Base-by-base conservation (phyloP, 2,797 vertebrate genomes). In the Corythornis leucogaster region DNA sequence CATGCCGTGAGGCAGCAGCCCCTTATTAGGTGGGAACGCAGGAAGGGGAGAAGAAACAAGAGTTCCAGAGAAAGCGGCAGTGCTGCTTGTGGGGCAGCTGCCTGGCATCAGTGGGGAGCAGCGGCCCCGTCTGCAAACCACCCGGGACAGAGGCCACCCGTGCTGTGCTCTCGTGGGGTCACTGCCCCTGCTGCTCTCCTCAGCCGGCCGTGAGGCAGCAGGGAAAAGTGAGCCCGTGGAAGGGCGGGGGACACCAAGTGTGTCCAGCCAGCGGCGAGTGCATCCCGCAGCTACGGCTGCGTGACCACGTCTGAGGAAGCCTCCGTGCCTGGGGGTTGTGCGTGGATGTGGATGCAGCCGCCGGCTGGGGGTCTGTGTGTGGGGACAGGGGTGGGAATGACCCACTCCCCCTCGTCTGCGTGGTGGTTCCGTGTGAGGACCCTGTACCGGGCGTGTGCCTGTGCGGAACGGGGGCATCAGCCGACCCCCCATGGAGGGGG, bases 191-290 rank as follows among this genome's bases (percentile, higher is more conserved):
- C 15, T 18, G 5, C 2, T 4, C 5, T 35, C 12, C n/a, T 4
- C 6, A 8, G 2, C 20, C 51, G 43, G 38, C 21, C 3, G 1
- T 0, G 42, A 31, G n/a, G 45, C 18, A 15, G 45, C 1, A 5
- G 50, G 57, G 38, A 40, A 40, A 40, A 40, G 14, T 15, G 38
- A 15, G 58, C 13, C 75, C 8, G 2, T 3, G 66, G 25, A 2
- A 12, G 43, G 30, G 20, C 3, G 7, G 18, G 18, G 31, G 8
- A 24, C 68, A 30, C 6, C 6, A 6, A 31, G 42, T 2, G 58
- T 54, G 30, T 18, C 11, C 12, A 15, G 1, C 2, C 2, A 0
- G 46, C 69, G 2, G 18, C 0, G 31, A 42, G 42, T 0, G 10
- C n/a, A 18, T 17, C 8, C 26, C 7, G 15, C 17, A 7, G 12